A percentile compares a stretch with the other conserved stretches of the same genome.
Conservation (phyloP, 2,113 vertebrate species). For the Erythrocercus mccallii region DNA sequence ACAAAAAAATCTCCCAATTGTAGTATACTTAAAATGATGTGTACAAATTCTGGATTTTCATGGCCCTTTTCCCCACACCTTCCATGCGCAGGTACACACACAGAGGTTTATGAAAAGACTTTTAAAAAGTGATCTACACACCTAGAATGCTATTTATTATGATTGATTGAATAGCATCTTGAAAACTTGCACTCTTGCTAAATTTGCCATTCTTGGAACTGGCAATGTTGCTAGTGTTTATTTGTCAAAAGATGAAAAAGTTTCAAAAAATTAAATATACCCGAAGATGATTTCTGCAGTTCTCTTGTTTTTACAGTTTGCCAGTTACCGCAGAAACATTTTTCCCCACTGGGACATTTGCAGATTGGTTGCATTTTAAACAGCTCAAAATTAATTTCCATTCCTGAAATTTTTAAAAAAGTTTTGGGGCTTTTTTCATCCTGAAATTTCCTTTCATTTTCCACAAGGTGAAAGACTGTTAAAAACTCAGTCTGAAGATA, state of each 20-base stretch:
- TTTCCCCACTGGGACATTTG: not conserved
- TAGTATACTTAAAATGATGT: not conserved
- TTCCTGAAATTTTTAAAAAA: not conserved
- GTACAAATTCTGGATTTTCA: not conserved
- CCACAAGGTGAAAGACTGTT: not conserved
- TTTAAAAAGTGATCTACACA: not conserved
- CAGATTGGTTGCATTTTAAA: not conserved
- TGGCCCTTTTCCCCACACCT: not conserved
- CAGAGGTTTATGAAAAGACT: not conserved
- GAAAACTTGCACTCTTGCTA: not conserved
- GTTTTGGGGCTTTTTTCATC: not conserved
- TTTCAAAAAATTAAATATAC: not conserved
- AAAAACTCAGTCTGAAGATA: not conserved
- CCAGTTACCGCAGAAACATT: not conserved
- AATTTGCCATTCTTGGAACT: not conserved
- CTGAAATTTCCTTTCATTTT: not conserved
- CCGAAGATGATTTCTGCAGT: not conserved
- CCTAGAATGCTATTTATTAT: not conserved
- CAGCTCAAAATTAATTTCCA: not conserved
- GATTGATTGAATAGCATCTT: not conserved
- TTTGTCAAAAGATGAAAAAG: not conserved
- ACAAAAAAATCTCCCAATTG: not conserved
- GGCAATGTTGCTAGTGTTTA: not conserved
- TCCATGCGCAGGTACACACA: fast-evolving
- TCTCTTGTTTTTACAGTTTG: not conserved